Evolutionary conservation across 2,797 vertebrate genomes (phyloP), one percentile per base, ranked within the genome.

Genomic region (Anniella stebbinsi): DNA sequence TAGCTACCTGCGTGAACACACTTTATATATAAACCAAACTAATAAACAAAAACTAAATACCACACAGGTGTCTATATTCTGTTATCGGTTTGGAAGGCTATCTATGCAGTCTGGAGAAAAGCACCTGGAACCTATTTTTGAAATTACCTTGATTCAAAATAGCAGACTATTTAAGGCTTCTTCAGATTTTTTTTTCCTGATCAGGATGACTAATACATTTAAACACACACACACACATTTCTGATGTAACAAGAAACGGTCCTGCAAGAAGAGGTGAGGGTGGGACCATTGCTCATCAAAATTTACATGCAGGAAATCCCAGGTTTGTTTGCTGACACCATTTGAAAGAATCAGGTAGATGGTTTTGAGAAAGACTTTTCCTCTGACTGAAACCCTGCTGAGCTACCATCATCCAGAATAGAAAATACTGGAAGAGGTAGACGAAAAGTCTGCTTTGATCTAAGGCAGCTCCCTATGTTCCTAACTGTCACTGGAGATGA

Each of bases 121-220:
- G 15, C 73, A 85, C 73, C 82, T 86, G 82, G 82, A 86, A 54
- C 36, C 75, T 85, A 85, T 78, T 80, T 85, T 80, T 73, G 82
- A 89, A 63, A 76, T 36, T 2, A 36, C 23, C 41, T 67, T 8
- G 5, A n/a, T 80, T 63, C 30, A 41, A 86, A 80, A 80, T 28
- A 84, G 30, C 51, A 72, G 9, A 30, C 30, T 70, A 36, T 70
- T 80, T 85, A 70, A 87, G 41, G 30, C 28, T 66, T 33, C n/a
- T 70, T 67, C 7, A 38, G 21, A 69, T 4, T 15, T 36, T 23
- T 84, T 80, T 76, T 66, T 1, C 7, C 66, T 54, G n/a, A 85
- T 89, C 83, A 78, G 36, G 41, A 23, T 69, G n/a, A 84, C 60
- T 76, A 76, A 89, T 33, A 33, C 23, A 7, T 75, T 36, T 57